A percentile compares a stretch with the other conserved stretches of the same genome.
Conservation (phyloP, 2,888 invertebrate species). For the Lasioglossum oenotherae region DNA sequence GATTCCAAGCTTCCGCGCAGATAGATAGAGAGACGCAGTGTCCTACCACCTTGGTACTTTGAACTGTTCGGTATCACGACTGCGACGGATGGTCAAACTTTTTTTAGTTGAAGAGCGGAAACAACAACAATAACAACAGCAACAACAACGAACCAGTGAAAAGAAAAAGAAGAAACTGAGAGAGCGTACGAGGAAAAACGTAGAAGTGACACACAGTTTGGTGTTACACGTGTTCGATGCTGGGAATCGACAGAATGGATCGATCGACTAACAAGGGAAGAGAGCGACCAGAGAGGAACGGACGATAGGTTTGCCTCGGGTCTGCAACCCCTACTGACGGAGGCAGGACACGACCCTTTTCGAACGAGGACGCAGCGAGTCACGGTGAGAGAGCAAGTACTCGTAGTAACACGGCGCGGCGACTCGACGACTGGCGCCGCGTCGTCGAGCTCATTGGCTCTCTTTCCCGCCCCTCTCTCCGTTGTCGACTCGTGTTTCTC, state of each 20-base stretch:
- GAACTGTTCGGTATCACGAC: conserved; percentile 2
- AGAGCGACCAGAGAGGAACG: neutral
- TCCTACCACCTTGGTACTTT: conserved; percentile 5
- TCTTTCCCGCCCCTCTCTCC: conserved; percentile 41
- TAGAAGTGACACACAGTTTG: neutral
- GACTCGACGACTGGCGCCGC: conserved; percentile 76
- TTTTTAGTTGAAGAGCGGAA: neutral
- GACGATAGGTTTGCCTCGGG: conserved; percentile 59
- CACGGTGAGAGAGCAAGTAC: conserved; percentile 52
- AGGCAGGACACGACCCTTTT: conserved; percentile 64
- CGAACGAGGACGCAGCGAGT: conserved; percentile 68
- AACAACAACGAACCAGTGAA: too few relatives aligned
- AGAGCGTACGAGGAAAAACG: neutral
- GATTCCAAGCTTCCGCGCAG: neutral
- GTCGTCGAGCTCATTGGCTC: conserved; percentile 74
- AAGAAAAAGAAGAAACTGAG: neutral
- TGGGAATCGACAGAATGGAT: conserved; percentile 7
- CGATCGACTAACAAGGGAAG: neutral
- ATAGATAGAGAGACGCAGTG: neutral
- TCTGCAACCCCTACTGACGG: conserved; percentile 78
- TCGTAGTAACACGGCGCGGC: conserved; percentile 66
- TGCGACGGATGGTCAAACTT: neutral
- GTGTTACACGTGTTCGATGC: neutral
- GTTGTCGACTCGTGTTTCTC: neutral
- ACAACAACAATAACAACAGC: neutral